Evolutionary conservation across 2,888 invertebrate genomes (phyloP), one percentile per base, ranked within the genome.

Genomic region (Phaedon cochleariae): DNA sequence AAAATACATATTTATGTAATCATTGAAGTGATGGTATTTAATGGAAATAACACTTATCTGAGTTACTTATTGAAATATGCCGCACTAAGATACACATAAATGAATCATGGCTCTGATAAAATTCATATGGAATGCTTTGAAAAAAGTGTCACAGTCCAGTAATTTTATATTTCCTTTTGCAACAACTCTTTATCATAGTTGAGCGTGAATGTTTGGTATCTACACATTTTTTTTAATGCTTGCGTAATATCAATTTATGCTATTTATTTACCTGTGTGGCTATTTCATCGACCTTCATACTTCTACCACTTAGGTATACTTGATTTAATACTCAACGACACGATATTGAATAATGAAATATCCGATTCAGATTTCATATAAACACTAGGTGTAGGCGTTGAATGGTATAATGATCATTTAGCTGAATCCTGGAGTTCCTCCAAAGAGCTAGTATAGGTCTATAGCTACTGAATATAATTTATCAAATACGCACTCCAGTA

Each of bases 141-240:
- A 58, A 41, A 65, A 65, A 60, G 58, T 65, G 61, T 61, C 61
- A 65, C 61, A 61, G 49, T 61, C 57, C 61, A 55, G 52, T 65
- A 61, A 53, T 60, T 65, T 61, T 31, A 22, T 22, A 61, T 61
- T 61, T 65, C 55, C 55, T 65, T 65, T 61, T 65, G 65, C 65
- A 65, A 65, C 18, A 45, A 20, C 4, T 51, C 51, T 41, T 60
- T 64, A 55, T 51, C 60, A 45, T 55, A 48, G 37, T 53, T 21
- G 22, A 41, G 59, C 45, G 53, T 54, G 34, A 64, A 62, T 55
- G 52, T 53, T 57, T 5, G 7, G 17, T 61, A 41, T 41, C 41
- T 15, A 15, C 9, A 45, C 46, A 61, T 61, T 54, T 54, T 52
- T 53, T 17, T n/a, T 12, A n/a, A 45, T 17, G 22, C 41, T 61